These are phyloP conservation scores for Harpagoxenus sublaevis DNA, from an alignment of 2,888 invertebrate species.

Conservation along the genomic window DNA sequence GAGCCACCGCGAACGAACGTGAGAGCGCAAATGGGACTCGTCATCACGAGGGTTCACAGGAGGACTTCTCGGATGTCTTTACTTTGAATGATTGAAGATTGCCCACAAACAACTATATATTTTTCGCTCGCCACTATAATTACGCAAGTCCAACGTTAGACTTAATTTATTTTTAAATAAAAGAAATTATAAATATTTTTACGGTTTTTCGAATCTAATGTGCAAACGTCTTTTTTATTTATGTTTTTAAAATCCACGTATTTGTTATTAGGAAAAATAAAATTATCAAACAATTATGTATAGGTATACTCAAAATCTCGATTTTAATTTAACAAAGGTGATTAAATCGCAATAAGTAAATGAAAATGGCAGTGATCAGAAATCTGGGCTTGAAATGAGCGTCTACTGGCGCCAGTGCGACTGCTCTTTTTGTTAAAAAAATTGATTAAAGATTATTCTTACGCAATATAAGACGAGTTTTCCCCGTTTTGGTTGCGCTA, in stretches of 20 bases:
- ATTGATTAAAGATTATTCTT: constrained; percentile 18
- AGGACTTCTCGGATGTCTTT: constrained; percentile 4
- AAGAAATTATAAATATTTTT: neutral
- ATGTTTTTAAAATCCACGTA: neutral
- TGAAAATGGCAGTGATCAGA: neutral
- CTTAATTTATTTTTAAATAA: neutral
- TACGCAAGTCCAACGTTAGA: neutral
- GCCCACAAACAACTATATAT: neutral
- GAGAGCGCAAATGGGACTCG: constrained; percentile 73
- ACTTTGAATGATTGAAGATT: constrained; percentile 21
- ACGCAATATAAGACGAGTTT: constrained; percentile 13
- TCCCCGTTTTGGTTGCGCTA: neutral
- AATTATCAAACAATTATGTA: neutral
- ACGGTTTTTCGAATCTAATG: neutral
- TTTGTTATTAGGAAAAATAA: neutral
- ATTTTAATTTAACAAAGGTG: neutral
- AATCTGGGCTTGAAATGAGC: neutral
- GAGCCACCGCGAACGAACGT: constrained; percentile 58
- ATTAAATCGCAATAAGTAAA: neutral
- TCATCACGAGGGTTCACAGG: constrained; percentile 63
- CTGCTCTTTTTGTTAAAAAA: neutral
- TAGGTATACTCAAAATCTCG: neutral
- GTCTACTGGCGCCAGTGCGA: neutral
- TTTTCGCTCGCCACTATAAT: neutral
- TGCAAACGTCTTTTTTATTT: neutral